Evolutionary conservation across 2,888 invertebrate species (phyloP).

Genomic region (Drosophila peninsularis): DNA sequence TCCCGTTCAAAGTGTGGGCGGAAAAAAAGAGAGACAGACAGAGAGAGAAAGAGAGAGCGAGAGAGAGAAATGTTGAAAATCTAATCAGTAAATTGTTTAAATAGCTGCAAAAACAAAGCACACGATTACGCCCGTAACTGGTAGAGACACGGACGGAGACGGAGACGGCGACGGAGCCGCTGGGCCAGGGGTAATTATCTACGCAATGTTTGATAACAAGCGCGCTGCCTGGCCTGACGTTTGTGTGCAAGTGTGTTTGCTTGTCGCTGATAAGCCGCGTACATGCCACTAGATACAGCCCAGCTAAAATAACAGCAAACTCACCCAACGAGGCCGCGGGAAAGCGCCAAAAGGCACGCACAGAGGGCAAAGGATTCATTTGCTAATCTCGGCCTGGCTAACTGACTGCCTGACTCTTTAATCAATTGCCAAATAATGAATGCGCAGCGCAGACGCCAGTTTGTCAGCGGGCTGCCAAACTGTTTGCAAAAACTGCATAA

Average conservation of each 20-base stretch:
- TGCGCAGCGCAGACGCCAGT: slow-evolving; percentile 38
- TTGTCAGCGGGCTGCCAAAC: slow-evolving; percentile 36
- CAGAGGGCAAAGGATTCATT: neutral
- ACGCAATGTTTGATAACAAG: slow-evolving; percentile 48
- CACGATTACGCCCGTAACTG: slow-evolving; percentile 38
- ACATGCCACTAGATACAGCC: slow-evolving; percentile 12
- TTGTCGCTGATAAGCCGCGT: slow-evolving; percentile 46
- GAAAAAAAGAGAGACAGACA: neutral
- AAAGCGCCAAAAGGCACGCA: slow-evolving; percentile 14
- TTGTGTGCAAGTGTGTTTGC: slow-evolving; percentile 17
- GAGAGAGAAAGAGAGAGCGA: slow-evolving; percentile 2
- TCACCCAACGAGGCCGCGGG: neutral
- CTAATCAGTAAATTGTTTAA: slow-evolving; percentile 78
- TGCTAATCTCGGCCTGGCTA: slow-evolving; percentile 7
- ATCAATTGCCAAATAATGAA: slow-evolving; percentile 61
- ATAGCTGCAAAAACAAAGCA: slow-evolving; percentile 65
- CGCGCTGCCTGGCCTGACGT: slow-evolving; percentile 8
- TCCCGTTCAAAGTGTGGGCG: neutral
- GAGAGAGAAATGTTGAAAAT: slow-evolving; percentile 49
- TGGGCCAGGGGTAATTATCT: slow-evolving; percentile 22
- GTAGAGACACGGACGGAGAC: neutral
- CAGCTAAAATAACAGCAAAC: slow-evolving; percentile 13
- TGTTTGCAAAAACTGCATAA: slow-evolving; percentile 24
- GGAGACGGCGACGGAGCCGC: neutral
- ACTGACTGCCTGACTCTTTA: slow-evolving; percentile 24